phyloP scores from a whole-genome alignment of 2,888 invertebrate species.

The Bedellia somnulentella region DNA sequence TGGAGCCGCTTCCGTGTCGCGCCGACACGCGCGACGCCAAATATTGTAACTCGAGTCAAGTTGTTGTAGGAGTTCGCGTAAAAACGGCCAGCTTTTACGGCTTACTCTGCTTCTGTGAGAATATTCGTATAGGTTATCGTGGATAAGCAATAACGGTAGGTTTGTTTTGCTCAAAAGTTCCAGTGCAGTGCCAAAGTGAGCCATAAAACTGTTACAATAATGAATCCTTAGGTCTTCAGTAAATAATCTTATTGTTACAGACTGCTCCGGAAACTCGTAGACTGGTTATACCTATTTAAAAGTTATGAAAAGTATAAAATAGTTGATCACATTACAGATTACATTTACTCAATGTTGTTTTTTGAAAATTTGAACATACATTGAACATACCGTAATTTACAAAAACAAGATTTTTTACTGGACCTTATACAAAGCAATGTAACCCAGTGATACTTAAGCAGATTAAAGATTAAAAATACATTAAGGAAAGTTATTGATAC shows the following conservation, averaged over 20 bases:
- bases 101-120: slow-evolving; percentile 51
- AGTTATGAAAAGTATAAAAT: slow-evolving; percentile 17
- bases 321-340: slow-evolving; percentile 37
- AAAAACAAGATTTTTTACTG: slow-evolving; percentile 35
- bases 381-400: slow-evolving; percentile 22
- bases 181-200: slow-evolving; percentile 53
- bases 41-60: no score
- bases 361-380: slow-evolving; percentile 27
- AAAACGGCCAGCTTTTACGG: slow-evolving; percentile 44
- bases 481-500: no score
- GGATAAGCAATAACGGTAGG: slow-evolving; percentile 22
- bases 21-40: no score
- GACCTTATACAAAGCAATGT: slow-evolving; percentile 15
- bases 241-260: slow-evolving; percentile 48
- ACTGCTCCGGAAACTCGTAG: slow-evolving; percentile 54
- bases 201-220: slow-evolving; percentile 45
- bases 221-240: slow-evolving; percentile 42
- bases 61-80: slow-evolving; percentile 18
- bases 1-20: background rate
- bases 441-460: background rate
- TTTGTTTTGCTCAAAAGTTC: slow-evolving; percentile 48
- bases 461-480: no score
- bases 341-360: slow-evolving; percentile 31
- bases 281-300: slow-evolving; percentile 53
- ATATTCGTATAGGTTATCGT: slow-evolving; percentile 19